Percentiles rank a stretch among this genome's conserved stretches.
These are phyloP conservation scores for Stratiolaelaps scimitus DNA, from an alignment of 1,140 invertebrate genomes.

Conservation along the genomic window DNA sequence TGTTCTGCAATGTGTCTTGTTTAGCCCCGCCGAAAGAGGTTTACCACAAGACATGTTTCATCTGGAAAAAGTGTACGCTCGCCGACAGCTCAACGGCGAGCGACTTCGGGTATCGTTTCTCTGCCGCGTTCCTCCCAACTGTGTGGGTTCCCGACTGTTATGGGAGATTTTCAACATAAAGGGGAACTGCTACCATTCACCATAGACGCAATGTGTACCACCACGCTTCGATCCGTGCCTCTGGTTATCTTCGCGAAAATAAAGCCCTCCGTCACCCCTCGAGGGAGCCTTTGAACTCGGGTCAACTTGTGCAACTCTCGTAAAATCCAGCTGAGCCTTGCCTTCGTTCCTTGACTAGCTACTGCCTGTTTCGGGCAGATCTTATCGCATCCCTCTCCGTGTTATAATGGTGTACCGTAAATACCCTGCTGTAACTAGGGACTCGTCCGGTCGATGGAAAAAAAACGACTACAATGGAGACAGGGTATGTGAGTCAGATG, in stretches of 20 bases:
- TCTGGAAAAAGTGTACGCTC: too few species aligned
- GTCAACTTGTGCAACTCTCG: not conserved
- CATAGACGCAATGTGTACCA: not conserved
- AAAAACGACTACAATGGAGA: too few species aligned
- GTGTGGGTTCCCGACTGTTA: not conserved
- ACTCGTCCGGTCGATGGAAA: too few species aligned
- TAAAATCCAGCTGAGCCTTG: slow-evolving; percentile 3
- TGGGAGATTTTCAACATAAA: not conserved
- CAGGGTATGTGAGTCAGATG: too few species aligned
- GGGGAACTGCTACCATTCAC: not conserved
- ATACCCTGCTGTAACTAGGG: too few species aligned
- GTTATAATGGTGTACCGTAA: too few species aligned
- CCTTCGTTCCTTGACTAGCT: slow-evolving; percentile 31
- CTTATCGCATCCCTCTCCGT: slow-evolving; percentile 28
- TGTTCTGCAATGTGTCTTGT: too few species aligned
- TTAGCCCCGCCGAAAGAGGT: too few species aligned
- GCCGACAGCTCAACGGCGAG: too few species aligned
- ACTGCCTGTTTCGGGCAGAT: slow-evolving; percentile 33
- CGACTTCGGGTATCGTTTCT: too few species aligned
- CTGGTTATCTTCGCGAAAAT: not conserved
- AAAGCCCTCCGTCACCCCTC: slow-evolving; percentile 19
- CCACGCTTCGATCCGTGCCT: not conserved
- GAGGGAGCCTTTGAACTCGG: not conserved
- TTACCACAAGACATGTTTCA: too few species aligned
- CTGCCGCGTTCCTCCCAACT: too few species aligned